Base-by-base conservation (phyloP, 2,888 invertebrate species). In the Acrocyrtus sp. region DNA sequence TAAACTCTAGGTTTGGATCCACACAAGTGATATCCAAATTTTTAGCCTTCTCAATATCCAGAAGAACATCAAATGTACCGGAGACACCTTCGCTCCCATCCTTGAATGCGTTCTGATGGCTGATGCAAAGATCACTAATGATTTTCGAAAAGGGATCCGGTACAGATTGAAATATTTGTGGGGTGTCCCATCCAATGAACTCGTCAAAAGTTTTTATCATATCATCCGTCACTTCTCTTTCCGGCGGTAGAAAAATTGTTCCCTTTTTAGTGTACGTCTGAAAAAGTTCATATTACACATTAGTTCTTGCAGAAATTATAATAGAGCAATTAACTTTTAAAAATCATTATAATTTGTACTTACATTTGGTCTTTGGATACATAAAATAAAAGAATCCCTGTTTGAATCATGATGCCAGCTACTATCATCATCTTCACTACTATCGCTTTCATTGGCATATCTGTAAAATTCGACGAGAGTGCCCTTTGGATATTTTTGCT, bases 251-350 rank as follows among this genome's bases (percentile, higher is more conserved):
- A 4, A 67, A 1, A 27, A 67, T 34, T 12, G 58, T 27, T 2
- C 67, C 67, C 41, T 67, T 67, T 19, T 8, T 48, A 8, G 67
- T 26, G 21, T 65, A 48, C 15, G 56, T 21, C 65, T 65, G 19
- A n/a, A n/a, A n/a, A n/a, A n/a, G n/a, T n/a, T n/a, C n/a, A n/a
- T n/a, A n/a, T n/a, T n/a, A n/a, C n/a, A n/a, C n/a, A n/a, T n/a
- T n/a, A n/a, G n/a, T n/a, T n/a, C n/a, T n/a, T n/a, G n/a, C n/a
- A n/a, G n/a, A n/a, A n/a, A n/a, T n/a, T n/a, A n/a, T n/a, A n/a
- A n/a, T n/a, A n/a, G n/a, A n/a, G n/a, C n/a, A n/a, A n/a, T n/a
- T n/a, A n/a, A n/a, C n/a, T n/a, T n/a, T n/a, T n/a, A n/a, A n/a
- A n/a, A n/a, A n/a, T n/a, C n/a, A n/a, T n/a, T n/a, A n/a, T n/a